Conservation (phyloP, 2,888 invertebrate species). For the Busseola fusca region DNA sequence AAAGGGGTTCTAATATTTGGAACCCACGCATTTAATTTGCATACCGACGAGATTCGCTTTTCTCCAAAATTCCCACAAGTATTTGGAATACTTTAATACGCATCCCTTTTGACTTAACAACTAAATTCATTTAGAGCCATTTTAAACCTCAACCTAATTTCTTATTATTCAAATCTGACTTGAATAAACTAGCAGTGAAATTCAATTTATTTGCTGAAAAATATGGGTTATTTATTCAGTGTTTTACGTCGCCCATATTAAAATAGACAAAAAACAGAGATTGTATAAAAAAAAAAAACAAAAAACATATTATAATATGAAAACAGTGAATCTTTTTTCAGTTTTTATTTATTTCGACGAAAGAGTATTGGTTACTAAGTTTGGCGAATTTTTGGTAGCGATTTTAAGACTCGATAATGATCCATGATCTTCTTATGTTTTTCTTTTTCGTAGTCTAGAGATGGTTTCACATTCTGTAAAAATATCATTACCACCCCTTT, state of each 20-base stretch:
- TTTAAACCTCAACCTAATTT: slow-evolving; percentile 40
- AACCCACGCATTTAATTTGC: slow-evolving; percentile 33
- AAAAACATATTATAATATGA: not conserved
- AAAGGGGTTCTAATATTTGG: slow-evolving; percentile 18
- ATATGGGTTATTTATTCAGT: slow-evolving; percentile 3
- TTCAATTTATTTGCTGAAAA: slow-evolving; percentile 16
- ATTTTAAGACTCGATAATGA: not conserved
- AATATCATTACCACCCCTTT: slow-evolving; percentile 1
- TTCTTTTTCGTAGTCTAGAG: not conserved
- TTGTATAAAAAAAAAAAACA: not conserved
- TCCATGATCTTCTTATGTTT: not conserved
- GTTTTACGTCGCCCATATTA: slow-evolving; percentile 3
- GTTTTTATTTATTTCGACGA: not conserved
- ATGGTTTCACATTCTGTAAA: not conserved
- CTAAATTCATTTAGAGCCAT: slow-evolving; percentile 42
- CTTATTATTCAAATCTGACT: slow-evolving; percentile 48
- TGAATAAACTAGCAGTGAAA: slow-evolving; percentile 22
- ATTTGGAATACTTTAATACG: slow-evolving; percentile 40
- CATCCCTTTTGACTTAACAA: slow-evolving; percentile 37
- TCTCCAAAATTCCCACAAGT: slow-evolving; percentile 32
- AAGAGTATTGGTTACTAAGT: too few relatives aligned
- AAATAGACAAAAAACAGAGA: not conserved
- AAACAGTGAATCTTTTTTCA: not conserved
- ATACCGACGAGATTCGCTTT: slow-evolving; percentile 29
- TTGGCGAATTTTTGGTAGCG: not conserved